Conservation (phyloP, 2,888 invertebrate species). For the Oscheius onirici region DNA sequence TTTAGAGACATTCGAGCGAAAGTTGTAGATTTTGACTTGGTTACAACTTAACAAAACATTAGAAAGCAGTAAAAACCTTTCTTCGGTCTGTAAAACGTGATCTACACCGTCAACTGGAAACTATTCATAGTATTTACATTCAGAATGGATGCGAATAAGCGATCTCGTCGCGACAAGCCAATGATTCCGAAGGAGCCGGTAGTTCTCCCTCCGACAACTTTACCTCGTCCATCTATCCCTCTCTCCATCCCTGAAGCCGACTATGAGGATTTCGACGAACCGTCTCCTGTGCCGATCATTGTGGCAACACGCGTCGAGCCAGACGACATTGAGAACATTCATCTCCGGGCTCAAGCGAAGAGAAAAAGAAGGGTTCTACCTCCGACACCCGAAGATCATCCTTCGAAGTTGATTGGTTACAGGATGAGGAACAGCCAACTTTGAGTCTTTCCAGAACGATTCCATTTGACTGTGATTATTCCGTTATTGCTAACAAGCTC, state of each 20-base stretch:
- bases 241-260: neutral
- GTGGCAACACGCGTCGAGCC: conserved; percentile 23
- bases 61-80: no score
- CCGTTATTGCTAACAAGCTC: neutral
- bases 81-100: no score
- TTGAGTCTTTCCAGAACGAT: neutral
- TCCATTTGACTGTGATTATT: conserved; percentile 6
- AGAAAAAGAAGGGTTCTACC: conserved; percentile 15
- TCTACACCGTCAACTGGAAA: no score
- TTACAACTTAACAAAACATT: no score
- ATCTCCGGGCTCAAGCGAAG: conserved; percentile 28
- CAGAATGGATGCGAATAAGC: conserved; percentile 46
- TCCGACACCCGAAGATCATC: conserved; percentile 6
- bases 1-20: no score
- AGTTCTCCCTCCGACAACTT: neutral
- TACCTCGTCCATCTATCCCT: neutral
- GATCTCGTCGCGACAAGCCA: conserved; percentile 49
- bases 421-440: conserved; percentile 8
- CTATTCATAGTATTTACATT: no score
- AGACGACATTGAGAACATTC: conserved; percentile 17
- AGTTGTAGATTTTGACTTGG: no score
- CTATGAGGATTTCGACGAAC: neutral
- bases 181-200: conserved; percentile 28
- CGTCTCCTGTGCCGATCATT: conserved; percentile 16
- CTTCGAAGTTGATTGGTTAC: neutral